These are phyloP conservation scores for Ceriagrion tenellum DNA, from an alignment of 2,888 invertebrate genomes.

Conservation along the genomic window DNA sequence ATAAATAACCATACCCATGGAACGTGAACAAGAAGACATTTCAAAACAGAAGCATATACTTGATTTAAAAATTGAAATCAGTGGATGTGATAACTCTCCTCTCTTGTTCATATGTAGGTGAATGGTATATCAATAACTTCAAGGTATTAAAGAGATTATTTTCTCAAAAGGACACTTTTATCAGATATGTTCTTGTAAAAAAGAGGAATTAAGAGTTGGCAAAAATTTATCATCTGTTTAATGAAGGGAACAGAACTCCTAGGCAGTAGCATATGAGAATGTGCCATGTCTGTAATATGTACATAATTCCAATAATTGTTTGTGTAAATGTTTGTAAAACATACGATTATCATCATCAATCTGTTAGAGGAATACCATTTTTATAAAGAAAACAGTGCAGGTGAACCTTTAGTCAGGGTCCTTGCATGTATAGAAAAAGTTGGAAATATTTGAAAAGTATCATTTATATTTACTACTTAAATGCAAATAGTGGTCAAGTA, in stretches of 20 bases:
- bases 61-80: background rate
- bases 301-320: conserved; percentile 46
- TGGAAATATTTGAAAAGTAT: conserved; percentile 39
- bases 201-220: background rate
- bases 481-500: conserved; percentile 59
- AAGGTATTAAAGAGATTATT: conserved; percentile 36
- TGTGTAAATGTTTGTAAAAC: conserved; percentile 44
- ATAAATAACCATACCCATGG: background rate
- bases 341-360: conserved; percentile 33
- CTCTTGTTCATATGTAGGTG: background rate
- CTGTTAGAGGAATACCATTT: conserved; percentile 9
- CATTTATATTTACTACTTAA: conserved; percentile 12
- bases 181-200: conserved; percentile 42
- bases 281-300: conserved; percentile 42
- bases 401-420: background rate
- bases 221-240: background rate
- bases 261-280: conserved; percentile 31
- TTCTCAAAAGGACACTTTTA: conserved; percentile 52
- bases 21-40: conserved; percentile 4
- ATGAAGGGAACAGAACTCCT: background rate
- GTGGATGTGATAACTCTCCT: conserved; percentile 41
- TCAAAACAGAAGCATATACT: background rate
- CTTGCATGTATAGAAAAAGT: conserved; percentile 5
- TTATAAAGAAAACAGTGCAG: conserved; percentile 30
- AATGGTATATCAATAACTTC: conserved; percentile 25